These are phyloP conservation scores for Drosophila varians DNA, from an alignment of 1,140 invertebrate species.

Conservation along the genomic window DNA sequence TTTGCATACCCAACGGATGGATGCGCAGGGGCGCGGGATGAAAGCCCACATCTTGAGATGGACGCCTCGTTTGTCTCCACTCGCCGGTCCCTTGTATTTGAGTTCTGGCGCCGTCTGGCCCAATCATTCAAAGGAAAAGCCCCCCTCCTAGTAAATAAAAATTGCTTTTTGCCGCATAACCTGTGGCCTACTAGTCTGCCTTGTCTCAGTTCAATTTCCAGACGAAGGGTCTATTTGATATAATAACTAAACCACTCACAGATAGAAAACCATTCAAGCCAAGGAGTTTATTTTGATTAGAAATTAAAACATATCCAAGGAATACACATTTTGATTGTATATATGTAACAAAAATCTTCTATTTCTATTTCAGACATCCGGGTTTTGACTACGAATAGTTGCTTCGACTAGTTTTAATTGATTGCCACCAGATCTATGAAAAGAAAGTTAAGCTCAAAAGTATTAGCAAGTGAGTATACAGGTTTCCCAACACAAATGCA, in stretches of 20 bases:
- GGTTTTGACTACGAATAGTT: background rate
- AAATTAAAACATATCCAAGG: background rate
- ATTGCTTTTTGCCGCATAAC: constrained; percentile 74
- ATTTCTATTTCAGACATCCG: background rate
- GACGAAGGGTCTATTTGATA: constrained; percentile 69
- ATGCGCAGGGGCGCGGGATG: constrained; percentile 1
- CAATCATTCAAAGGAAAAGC: constrained; percentile 64
- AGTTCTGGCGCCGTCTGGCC: constrained; percentile 52
- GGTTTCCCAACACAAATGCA: no score
- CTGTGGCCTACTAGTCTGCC: constrained; percentile 44
- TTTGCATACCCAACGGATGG: constrained; percentile 66
- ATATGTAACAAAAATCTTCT: no score
- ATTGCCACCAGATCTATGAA: no score
- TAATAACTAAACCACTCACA: constrained; percentile 19
- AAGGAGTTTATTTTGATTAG: background rate
- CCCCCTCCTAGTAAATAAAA: constrained; percentile 61
- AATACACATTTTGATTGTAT: no score
- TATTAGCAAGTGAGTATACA: no score
- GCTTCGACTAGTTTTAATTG: no score
- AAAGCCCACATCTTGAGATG: constrained; percentile 63
- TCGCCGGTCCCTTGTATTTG: constrained; percentile 53
- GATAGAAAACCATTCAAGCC: background rate
- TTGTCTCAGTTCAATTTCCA: background rate
- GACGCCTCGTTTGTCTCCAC: constrained; percentile 50
- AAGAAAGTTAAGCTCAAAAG: no score